Base-by-base conservation (phyloP, 2,797 vertebrate genomes). In the Onychomys torridus region DNA sequence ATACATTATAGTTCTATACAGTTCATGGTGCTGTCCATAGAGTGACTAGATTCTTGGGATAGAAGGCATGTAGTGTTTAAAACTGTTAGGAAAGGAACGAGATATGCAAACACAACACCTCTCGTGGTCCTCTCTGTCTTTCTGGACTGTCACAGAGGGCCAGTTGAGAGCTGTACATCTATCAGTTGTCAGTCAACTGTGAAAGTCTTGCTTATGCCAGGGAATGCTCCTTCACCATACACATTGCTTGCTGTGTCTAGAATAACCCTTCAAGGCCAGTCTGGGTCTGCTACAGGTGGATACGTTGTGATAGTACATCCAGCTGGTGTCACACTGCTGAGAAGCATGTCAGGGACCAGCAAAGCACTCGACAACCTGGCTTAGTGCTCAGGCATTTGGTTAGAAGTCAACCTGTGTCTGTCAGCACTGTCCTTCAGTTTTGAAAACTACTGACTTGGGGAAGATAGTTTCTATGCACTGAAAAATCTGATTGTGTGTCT, bases 101-200 rank as follows among this genome's bases (percentile, higher is more conserved):
- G n/a, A 43, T 87, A 32, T 23, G 40, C 8, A 69, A 75, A 55
- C 8, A 87, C 25, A 52, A 3, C 13, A 3, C 9, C 17, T 6
- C 32, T 90, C 65, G 23, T 89, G 37, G 16, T 78, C 43, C 32
- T 12, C 49, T 61, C 2, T 49, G 2, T 75, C 10, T 93, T 85
- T 67, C 40, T 81, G 77, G 40, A 84, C 73, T 52, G 17, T 87
- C 81, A 23, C 8, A 77, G 21, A 25, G 76, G 63, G 12, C 59
- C 91, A 49, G 69, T 91, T 75, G 76, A 92, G 82, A 82, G 73
- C 12, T 82, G 21, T 34, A 89, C 75, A 90, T 84, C 2, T 75
- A 3, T 85, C 73, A 63, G 0, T 69, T 29, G 55, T 14, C 34
- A 75, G 6, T n/a, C 77, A 59, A 0, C 75, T 81, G 32, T 37